Evolutionary conservation across 2,113 vertebrate genomes (phyloP).

Genomic region (Oriolus oriolus): DNA sequence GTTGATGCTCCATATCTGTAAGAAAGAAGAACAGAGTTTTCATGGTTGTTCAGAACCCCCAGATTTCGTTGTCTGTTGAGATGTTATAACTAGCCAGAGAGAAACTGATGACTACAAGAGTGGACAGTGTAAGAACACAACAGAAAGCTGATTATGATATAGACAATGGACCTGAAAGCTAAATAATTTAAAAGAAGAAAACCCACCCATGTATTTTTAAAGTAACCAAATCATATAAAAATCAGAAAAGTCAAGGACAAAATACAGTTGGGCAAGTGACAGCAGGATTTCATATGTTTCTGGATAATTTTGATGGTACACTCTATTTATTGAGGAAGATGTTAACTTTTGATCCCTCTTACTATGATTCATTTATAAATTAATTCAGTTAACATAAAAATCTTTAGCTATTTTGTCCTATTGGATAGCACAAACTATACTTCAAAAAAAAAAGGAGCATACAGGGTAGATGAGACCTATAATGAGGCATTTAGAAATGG

Average conservation of each 20-base stretch:
- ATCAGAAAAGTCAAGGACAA: background rate
- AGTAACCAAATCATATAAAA: background rate
- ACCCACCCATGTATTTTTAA: background rate
- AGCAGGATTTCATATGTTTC: background rate
- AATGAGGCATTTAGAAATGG: background rate
- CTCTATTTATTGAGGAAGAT: background rate
- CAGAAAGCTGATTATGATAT: background rate
- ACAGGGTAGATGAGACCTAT: background rate
- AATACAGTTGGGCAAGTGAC: background rate
- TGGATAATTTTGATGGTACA: background rate
- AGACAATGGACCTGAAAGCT: background rate
- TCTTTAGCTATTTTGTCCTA: background rate
- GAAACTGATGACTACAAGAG: background rate
- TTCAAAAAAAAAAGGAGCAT: background rate
- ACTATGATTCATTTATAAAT: background rate
- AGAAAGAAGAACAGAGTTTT: background rate
- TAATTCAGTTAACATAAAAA: background rate
- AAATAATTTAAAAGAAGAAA: background rate
- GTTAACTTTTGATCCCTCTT: background rate
- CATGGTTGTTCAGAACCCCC: background rate
- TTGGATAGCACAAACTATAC: background rate
- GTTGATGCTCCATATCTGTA: background rate
- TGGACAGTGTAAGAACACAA: background rate
- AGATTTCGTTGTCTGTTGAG: background rate
- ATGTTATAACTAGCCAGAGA: background rate